Base-by-base conservation (phyloP, 2,797 vertebrate species). In the Anguilla obscura region DNA sequence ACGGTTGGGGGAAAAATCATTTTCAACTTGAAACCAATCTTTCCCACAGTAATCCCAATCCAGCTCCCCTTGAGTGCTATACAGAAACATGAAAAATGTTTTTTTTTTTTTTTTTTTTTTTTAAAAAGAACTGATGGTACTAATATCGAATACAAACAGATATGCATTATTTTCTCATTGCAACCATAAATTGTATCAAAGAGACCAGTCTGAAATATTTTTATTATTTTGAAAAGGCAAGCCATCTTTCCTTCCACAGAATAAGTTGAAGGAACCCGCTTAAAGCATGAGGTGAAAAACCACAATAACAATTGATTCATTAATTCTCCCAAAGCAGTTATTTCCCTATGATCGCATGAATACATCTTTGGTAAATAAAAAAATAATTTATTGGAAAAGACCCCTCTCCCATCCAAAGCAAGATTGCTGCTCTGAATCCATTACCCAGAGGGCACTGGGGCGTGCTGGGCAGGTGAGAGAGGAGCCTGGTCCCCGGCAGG, bases 11-110 rank as follows among this genome's bases (percentile, higher is more conserved):
- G 92, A 93, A 94, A 94, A 90, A 91, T 91, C 56, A 90, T 85
- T 82, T 93, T 93, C 88, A 90, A 93, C 91, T 94, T 93, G 91
- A 95, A 95, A 94, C 40, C 95, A 92, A 94, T 93, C 94, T 95
- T 96, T 96, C 94, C 94, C 95, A 58, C 87, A 91, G 85, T 86
- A 84, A 91, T 92, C 89, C 80, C 94, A 95, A 95, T 94, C 94
- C 94, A 96, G 96, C 21, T 6, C 88, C 82, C 90, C 40, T 89
- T 92, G 89, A 16, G 90, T 92, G 91, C 87, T 93, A 90, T 58
- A 86, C 88, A 93, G 91, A 69, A 27, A 27, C 63, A 24, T 24
- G n/a, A 69, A n/a, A 69, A 9, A 3, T 66, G 63, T 12, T 7
- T 18, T 9, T 66, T n/a, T 66, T 3, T 66, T 5, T 12, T 7